A percentile compares a stretch with the other conserved stretches of the same genome.
Conservation (phyloP, 2,888 invertebrate species). For the Ectemnius continuus region DNA sequence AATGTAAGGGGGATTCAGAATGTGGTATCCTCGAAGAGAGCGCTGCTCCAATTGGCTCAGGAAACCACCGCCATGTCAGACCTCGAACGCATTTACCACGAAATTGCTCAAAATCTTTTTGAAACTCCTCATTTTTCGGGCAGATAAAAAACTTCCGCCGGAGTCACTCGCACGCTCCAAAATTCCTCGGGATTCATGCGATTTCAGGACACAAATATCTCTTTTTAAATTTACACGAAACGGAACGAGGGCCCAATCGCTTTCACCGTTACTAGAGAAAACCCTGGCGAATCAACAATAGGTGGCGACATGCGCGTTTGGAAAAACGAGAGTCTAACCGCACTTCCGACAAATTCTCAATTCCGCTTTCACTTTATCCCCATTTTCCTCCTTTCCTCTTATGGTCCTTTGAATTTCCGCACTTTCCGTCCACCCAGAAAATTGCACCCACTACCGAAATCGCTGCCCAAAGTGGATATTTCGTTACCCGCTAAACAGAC, state of each 20-base stretch:
- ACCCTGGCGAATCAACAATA: constrained; percentile 65
- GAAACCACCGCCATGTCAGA: constrained; percentile 84
- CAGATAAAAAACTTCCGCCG: constrained; percentile 21
- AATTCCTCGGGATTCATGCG: constrained; percentile 27
- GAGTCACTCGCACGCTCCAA: constrained; percentile 6
- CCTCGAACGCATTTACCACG: constrained; percentile 74
- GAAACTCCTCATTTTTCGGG: constrained; percentile 20
- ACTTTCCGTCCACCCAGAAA: not conserved
- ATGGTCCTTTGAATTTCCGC: not conserved
- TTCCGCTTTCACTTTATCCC: not conserved
- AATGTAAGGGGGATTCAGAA: constrained; percentile 83
- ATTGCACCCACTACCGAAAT: not conserved
- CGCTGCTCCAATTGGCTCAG: constrained; percentile 86
- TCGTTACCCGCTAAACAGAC: constrained; percentile 42
- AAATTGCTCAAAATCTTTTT: constrained; percentile 32
- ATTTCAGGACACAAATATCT: constrained; percentile 10
- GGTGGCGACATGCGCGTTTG: constrained; percentile 70
- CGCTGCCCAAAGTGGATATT: constrained; percentile 5
- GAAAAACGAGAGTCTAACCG: constrained; percentile 71
- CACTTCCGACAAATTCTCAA: constrained; percentile 50
- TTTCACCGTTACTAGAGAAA: constrained; percentile 61
- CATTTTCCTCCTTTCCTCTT: not conserved
- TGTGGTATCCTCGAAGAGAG: constrained; percentile 79
- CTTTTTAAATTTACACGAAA: constrained; percentile 47
- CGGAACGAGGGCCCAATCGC: constrained; percentile 69